Base-by-base conservation (phyloP, 2,797 vertebrate species). In the Cyclura pinguis region DNA sequence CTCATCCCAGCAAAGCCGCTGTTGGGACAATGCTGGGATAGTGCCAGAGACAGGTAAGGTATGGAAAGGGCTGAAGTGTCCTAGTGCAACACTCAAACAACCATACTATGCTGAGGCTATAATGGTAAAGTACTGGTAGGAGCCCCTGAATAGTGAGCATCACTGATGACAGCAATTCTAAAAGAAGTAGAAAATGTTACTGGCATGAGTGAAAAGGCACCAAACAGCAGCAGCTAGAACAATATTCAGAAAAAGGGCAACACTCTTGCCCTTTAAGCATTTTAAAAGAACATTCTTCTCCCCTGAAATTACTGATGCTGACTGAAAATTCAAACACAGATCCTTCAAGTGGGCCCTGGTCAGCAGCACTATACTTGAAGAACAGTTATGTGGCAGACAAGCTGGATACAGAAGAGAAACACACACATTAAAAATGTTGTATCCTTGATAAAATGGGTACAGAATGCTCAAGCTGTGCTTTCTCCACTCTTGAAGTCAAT, bases 371-470 rank as follows among this genome's bases (percentile, higher is more conserved):
- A 76, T 59, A 80, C 9, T 20, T 55, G 59, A 81, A 32, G 20
- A 9, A 47, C 24, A 24, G 16, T 5, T 18, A 1, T 4, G 38
- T 10, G 35, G 9, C 59, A 42, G 13, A 77, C 76, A 82, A 1
- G 24, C 69, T 22, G 50, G 9, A 80, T 67, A 52, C 22, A 88
- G 93, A 1, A 88, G 85, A 42, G 18, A 52, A 87, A 83, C 42
- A 80, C n/a, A 50, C n/a, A 18, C 52, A 38, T 74, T 84, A 64
- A 29, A 78, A 67, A 38, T 50, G 3, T 47, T 47, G 78, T 22
- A 3, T 82, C 62, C 82, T 76, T 81, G 64, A 77, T 84, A 64
- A 77, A 89, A 73, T 57, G 89, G 77, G 32, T 82, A 42, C 24
- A 78, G 0, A 84, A 35, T 62, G 20, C 52, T 92, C n/a, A 47